Evolutionary conservation across 2,888 invertebrate species (phyloP).

Genomic region (Dicranocentrus wangi): DNA sequence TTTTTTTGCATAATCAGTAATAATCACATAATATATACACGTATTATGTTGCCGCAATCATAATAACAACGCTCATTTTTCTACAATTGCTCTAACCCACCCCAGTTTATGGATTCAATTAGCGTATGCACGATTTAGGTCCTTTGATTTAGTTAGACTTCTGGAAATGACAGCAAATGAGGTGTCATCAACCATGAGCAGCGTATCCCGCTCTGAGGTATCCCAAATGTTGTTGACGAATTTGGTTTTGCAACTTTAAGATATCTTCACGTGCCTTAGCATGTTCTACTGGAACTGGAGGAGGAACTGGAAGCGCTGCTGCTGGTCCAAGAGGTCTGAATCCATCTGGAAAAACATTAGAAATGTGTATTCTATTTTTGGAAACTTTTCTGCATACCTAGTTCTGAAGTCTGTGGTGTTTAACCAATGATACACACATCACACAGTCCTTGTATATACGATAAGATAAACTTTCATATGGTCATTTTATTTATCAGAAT

Average conservation of each 20-base stretch:
- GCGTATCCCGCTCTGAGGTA: slow-evolving; percentile 61
- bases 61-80: neutral
- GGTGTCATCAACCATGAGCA: slow-evolving; percentile 46
- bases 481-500: neutral
- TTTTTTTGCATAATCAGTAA: too few relatives aligned
- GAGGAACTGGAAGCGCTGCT: slow-evolving; percentile 41
- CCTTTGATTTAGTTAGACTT: too few relatives aligned
- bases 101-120: too few relatives aligned
- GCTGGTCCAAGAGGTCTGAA: slow-evolving; percentile 52
- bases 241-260: slow-evolving; percentile 50
- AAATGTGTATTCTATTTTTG: neutral
- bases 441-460: neutral
- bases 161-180: too few relatives aligned
- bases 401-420: neutral
- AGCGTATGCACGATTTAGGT: too few relatives aligned
- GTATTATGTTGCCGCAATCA: neutral
- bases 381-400: neutral
- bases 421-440: neutral
- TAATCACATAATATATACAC: too few relatives aligned
- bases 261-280: slow-evolving; percentile 61
- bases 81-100: too few relatives aligned
- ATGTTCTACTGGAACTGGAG: slow-evolving; percentile 59
- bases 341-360: slow-evolving; percentile 50
- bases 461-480: neutral
- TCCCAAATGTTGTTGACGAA: slow-evolving; percentile 63